Evolutionary conservation across 2,113 vertebrate genomes (phyloP).

Genomic region (Sitta europaea): DNA sequence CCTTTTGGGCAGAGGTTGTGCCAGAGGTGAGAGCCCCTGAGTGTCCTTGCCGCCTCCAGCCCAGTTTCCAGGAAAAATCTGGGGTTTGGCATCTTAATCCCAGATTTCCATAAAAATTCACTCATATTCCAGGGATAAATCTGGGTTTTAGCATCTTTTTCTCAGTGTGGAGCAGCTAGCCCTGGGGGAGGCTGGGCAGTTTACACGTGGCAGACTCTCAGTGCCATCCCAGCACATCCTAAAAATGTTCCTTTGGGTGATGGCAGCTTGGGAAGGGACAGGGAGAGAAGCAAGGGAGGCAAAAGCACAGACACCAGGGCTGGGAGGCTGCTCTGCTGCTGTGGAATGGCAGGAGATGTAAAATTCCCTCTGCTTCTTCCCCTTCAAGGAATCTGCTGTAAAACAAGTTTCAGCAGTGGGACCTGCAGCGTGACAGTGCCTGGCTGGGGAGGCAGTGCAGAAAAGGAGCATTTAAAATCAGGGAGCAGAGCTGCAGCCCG

Average conservation of each 20-base stretch:
- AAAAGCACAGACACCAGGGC: background rate
- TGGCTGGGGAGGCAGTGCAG: background rate
- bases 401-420: background rate
- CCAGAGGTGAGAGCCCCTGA: background rate
- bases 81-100: too few species aligned
- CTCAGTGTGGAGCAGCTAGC: background rate
- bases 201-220: background rate
- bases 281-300: background rate
- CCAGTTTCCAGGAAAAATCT: too few species aligned
- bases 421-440: background rate
- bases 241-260: background rate
- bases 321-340: background rate
- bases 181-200: background rate
- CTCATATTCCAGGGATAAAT: too few species aligned
- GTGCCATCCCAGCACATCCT: background rate
- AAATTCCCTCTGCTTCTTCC: background rate
- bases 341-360: background rate
- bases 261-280: background rate
- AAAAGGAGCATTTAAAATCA: background rate
- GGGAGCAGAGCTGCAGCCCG: background rate
- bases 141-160: too few species aligned
- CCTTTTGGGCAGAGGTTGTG: background rate
- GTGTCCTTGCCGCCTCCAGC: background rate
- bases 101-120: too few species aligned
- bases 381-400: background rate